These are phyloP conservation scores for Centruroides sculpturatus DNA, from an alignment of 1,140 invertebrate genomes.

Conservation along the genomic window DNA sequence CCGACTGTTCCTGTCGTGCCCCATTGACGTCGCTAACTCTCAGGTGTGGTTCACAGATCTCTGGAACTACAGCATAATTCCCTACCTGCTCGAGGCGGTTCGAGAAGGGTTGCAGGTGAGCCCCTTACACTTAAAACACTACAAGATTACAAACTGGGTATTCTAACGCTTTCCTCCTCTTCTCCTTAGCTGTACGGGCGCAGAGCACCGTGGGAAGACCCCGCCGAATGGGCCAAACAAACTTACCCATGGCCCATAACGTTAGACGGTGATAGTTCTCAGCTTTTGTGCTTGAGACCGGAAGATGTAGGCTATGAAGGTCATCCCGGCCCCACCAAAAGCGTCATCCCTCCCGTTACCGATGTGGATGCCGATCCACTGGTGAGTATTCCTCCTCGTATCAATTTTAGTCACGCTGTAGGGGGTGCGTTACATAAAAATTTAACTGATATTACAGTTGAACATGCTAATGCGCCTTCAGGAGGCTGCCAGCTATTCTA, in stretches of 20 bases:
- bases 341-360: slow-evolving; percentile 10
- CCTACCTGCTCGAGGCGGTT: slow-evolving; percentile 83
- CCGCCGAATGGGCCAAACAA: slow-evolving; percentile 69
- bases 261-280: background rate
- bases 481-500: slow-evolving; percentile 71
- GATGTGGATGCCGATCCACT: slow-evolving; percentile 22
- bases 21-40: slow-evolving; percentile 49
- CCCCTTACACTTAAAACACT: background rate
- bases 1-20: slow-evolving; percentile 53
- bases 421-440: too few species aligned
- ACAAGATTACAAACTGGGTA: too few species aligned
- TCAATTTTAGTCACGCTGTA: too few species aligned
- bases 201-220: slow-evolving; percentile 49
- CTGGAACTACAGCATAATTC: slow-evolving; percentile 94
- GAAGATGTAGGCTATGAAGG: slow-evolving; percentile 56
- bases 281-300: slow-evolving; percentile 39
- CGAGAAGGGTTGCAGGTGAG: slow-evolving; percentile 63
- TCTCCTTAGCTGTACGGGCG: slow-evolving; percentile 37
- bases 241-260: slow-evolving; percentile 67
- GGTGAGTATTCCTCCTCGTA: slow-evolving; percentile 10
- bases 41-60: slow-evolving; percentile 94
- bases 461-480: slow-evolving; percentile 90
- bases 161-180: background rate
- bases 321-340: slow-evolving; percentile 22
- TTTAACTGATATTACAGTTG: slow-evolving; percentile 37